Base-by-base conservation (phyloP, 2,113 vertebrate genomes). In the Trematocara stigmaticum region DNA sequence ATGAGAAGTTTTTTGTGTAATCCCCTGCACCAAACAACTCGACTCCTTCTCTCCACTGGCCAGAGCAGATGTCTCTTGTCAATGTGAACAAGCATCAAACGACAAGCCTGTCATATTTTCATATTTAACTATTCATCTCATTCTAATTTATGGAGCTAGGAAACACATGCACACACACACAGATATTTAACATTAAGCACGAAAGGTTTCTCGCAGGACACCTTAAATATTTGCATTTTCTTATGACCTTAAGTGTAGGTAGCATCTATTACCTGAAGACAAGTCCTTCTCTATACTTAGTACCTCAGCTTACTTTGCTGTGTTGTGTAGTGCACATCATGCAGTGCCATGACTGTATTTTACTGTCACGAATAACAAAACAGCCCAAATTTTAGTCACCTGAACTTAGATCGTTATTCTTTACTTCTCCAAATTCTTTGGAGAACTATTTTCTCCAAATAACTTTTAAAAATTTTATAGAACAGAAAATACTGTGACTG, bases 81-180 rank as follows among this genome's bases (percentile, higher is more conserved):
- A 95, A 92, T 89, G 86, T 88, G 90, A 89, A 90, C 92, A 83
- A 94, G 88, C 90, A 85, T 95, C 93, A 95, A 93, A 93, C 52
- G 76, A 92, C 87, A 84, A 85, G 80, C 85, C 81, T 94, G 93
- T 92, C 94, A 94, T 85, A 93, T 94, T 95, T 94, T 94, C 91
- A 94, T 95, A 93, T 94, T 95, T 94, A 94, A 93, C 93, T 94
- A 95, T 95, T 95, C 91, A 95, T 94, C 90, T 93, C 89, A 94
- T 94, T 94, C 86, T 91, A 94, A 94, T 94, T 94, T 89, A 93
- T 94, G 93, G 87, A 87, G 74, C 88, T 56, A 4, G 38, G 23
- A 78, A 7, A 57, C 79, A 52, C 82, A 87, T 74, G 76, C 47
- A 85, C 64, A 88, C 83, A 80, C 53, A 57, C 64, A 53, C 84